phyloP scores from a whole-genome alignment of 2,797 vertebrate genomes.

The Zalophus californianus region DNA sequence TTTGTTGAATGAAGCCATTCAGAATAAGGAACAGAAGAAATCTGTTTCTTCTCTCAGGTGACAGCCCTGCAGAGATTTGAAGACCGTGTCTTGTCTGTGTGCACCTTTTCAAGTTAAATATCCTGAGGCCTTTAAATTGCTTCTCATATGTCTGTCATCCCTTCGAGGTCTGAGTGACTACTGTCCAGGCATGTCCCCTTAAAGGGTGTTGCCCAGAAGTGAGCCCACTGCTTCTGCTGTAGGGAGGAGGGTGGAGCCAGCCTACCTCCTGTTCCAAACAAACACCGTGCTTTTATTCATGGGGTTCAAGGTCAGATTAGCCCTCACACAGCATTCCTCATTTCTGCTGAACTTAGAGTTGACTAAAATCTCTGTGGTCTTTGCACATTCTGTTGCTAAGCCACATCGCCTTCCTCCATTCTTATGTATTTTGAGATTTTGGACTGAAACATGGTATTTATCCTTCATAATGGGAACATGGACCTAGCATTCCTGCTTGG shows the following conservation, averaged over 20 bases:
- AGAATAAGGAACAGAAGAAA: background rate
- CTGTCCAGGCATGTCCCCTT: background rate
- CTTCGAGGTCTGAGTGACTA: background rate
- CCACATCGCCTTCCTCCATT: background rate
- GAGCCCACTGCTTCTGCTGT: background rate
- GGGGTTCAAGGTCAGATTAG: background rate
- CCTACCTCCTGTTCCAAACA: background rate
- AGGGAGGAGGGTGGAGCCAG: background rate
- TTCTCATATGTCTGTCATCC: background rate
- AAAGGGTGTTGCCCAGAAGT: background rate
- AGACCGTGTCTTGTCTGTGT: background rate
- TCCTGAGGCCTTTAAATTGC: background rate
- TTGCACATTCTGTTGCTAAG: background rate
- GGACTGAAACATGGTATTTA: background rate
- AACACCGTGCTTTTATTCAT: background rate
- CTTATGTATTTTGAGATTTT: slow-evolving; percentile 17
- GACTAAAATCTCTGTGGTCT: background rate
- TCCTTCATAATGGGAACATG: background rate
- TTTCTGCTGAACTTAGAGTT: background rate
- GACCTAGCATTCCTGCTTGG: background rate
- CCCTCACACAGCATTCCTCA: background rate
- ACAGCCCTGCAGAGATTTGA: background rate
- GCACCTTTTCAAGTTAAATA: background rate
- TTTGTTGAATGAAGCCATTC: background rate
- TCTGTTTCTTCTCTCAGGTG: background rate